Conservation (phyloP, 53 echinoderm and acorn worm species). For the Holothuria leucospilota region DNA sequence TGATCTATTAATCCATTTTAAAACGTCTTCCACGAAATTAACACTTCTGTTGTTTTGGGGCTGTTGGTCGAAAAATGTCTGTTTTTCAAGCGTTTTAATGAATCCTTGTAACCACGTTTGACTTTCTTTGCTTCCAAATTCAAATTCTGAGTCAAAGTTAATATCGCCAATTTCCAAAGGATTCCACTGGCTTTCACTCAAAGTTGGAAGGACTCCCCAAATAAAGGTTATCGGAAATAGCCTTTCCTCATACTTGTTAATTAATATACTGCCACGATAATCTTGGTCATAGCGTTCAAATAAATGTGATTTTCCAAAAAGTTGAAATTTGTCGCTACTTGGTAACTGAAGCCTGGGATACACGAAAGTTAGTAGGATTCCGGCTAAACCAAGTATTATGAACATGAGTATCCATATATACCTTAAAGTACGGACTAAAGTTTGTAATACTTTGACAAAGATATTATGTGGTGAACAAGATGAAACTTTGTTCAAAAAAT, state of each 20-base stretch:
- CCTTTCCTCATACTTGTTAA: slow-evolving; percentile 40
- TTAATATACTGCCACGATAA: slow-evolving; percentile 52
- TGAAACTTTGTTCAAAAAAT: background rate
- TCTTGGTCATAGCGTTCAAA: slow-evolving; percentile 66
- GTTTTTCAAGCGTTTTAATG: slow-evolving; percentile 43
- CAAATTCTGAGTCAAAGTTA: slow-evolving; percentile 44
- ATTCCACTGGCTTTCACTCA: slow-evolving; percentile 72
- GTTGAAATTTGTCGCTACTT: slow-evolving; percentile 50
- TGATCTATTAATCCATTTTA: slow-evolving; percentile 50
- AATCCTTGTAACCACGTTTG: slow-evolving; percentile 69
- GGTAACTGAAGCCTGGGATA: slow-evolving; percentile 60
- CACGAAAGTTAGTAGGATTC: slow-evolving; percentile 56
- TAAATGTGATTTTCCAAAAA: slow-evolving; percentile 55
- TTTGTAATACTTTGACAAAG: slow-evolving; percentile 56
- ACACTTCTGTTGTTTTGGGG: background rate
- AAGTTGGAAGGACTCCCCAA: slow-evolving; percentile 73
- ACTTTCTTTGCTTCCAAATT: slow-evolving; percentile 34
- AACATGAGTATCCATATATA: slow-evolving; percentile 64
- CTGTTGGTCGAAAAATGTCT: slow-evolving; percentile 26
- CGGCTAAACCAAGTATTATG: slow-evolving; percentile 46
- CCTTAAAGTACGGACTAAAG: slow-evolving; percentile 53
- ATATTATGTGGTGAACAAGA: slow-evolving; percentile 21
- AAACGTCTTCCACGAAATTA: slow-evolving; percentile 67
- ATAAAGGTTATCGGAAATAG: slow-evolving; percentile 39
- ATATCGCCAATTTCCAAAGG: slow-evolving; percentile 49